Conservation (phyloP, 1,140 invertebrate species). For the Diabrotica virgifera region DNA sequence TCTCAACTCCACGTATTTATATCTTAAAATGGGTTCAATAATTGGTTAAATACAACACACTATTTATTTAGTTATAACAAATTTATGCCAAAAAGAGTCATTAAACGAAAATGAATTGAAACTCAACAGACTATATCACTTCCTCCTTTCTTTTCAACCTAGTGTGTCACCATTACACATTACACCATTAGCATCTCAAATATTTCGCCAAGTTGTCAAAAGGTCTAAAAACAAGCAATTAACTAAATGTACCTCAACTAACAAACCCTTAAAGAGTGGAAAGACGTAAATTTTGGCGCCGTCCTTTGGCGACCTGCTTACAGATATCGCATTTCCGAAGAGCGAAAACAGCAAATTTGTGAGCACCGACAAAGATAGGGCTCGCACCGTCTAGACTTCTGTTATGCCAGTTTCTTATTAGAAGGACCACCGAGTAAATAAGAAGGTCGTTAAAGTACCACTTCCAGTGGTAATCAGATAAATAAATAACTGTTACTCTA, state of each 20-base stretch:
- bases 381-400: background rate
- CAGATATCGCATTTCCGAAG: conserved; percentile 21
- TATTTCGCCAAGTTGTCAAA: conserved; percentile 27
- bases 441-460: background rate
- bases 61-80: too few species aligned
- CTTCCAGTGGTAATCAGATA: too few species aligned
- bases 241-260: conserved; percentile 27
- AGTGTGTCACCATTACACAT: too few species aligned
- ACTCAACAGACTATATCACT: too few species aligned
- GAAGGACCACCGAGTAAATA: background rate
- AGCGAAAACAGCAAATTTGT: conserved; percentile 27
- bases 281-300: conserved; percentile 9
- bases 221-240: conserved; percentile 30
- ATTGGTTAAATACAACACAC: too few species aligned
- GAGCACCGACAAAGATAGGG: conserved; percentile 14
- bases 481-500: too few species aligned
- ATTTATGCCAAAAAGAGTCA: too few species aligned
- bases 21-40: too few species aligned
- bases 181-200: conserved; percentile 10
- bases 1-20: too few species aligned
- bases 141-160: too few species aligned
- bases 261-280: background rate
- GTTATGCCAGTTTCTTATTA: background rate
- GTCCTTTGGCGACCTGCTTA: conserved; percentile 3
- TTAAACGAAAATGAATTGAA: too few species aligned